phyloP scores from a whole-genome alignment of 2,113 vertebrate genomes.

The Amphilophus citrinellus region DNA sequence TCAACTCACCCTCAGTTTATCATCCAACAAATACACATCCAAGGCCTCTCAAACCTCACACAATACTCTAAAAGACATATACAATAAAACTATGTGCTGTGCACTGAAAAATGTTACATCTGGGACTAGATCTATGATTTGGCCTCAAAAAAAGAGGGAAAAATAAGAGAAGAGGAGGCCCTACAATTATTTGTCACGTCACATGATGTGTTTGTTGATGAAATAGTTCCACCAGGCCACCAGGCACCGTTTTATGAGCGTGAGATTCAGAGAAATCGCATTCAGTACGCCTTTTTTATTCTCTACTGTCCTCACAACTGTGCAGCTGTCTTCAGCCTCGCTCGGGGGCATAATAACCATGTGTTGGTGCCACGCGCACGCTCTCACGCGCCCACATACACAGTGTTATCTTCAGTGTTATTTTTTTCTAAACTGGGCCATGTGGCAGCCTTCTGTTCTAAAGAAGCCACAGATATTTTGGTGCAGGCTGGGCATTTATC shows the following conservation, averaged over 20 bases:
- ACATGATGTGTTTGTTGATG: constrained; percentile 48
- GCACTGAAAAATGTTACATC: not conserved
- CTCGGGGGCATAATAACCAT: constrained; percentile 66
- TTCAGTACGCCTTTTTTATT: constrained; percentile 42
- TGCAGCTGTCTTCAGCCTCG: constrained; percentile 69
- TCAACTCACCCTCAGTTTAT: constrained; percentile 18
- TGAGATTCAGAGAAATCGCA: constrained; percentile 30
- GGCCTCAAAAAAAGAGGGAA: not conserved
- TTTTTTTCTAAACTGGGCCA: constrained; percentile 62
- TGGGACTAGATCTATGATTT: not conserved
- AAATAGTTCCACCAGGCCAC: constrained; percentile 48
- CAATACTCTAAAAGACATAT: not conserved
- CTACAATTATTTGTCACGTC: constrained; percentile 33
- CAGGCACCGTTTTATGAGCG: constrained; percentile 49
- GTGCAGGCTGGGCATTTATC: constrained; percentile 67
- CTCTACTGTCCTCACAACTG: constrained; percentile 57
- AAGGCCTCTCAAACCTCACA: not conserved
- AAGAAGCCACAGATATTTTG: constrained; percentile 67
- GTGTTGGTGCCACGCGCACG: constrained; percentile 42
- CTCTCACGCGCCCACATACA: constrained; percentile 28
- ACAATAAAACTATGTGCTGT: not conserved
- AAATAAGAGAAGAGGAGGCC: not conserved
- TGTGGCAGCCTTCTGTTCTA: constrained; percentile 68
- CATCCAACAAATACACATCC: not conserved
- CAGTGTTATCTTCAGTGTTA: constrained; percentile 51